Evolutionary conservation across 2,888 invertebrate genomes (phyloP).

Genomic region (Cetonia aurata): DNA sequence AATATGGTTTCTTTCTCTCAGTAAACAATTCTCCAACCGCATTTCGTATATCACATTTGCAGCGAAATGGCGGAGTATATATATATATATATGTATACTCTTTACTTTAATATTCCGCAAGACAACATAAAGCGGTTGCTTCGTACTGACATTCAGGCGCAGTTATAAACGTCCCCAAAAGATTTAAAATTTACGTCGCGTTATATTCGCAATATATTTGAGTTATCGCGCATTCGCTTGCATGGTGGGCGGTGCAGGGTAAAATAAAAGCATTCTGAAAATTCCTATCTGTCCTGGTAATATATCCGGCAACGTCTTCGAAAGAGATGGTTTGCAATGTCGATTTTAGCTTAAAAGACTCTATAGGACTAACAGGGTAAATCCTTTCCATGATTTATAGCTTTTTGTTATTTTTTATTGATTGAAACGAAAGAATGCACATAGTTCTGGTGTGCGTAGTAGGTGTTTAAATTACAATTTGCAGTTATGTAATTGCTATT

Average conservation of each 20-base stretch:
- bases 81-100: too few relatives aligned
- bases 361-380: constrained; percentile 59
- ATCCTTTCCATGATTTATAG: constrained; percentile 59
- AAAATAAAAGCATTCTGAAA: constrained; percentile 24
- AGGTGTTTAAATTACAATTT: too few relatives aligned
- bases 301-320: constrained; percentile 48
- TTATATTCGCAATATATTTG: constrained; percentile 33
- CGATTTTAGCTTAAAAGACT: constrained; percentile 57
- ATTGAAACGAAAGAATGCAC: too few relatives aligned
- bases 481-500: too few relatives aligned
- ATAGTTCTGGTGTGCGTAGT: too few relatives aligned
- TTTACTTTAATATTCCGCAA: too few relatives aligned
- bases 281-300: constrained; percentile 49
- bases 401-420: constrained; percentile 43
- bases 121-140: neutral
- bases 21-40: too few relatives aligned
- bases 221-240: constrained; percentile 21
- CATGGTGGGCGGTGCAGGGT: neutral
- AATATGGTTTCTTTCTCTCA: too few relatives aligned
- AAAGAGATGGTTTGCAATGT: constrained; percentile 54
- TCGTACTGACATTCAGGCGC: neutral
- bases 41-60: too few relatives aligned
- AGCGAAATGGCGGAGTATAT: too few relatives aligned
- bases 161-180: constrained; percentile 3
- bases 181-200: constrained; percentile 26